These are phyloP conservation scores for Phymastichus coffea DNA, from an alignment of 1,140 invertebrate species.

Conservation along the genomic window DNA sequence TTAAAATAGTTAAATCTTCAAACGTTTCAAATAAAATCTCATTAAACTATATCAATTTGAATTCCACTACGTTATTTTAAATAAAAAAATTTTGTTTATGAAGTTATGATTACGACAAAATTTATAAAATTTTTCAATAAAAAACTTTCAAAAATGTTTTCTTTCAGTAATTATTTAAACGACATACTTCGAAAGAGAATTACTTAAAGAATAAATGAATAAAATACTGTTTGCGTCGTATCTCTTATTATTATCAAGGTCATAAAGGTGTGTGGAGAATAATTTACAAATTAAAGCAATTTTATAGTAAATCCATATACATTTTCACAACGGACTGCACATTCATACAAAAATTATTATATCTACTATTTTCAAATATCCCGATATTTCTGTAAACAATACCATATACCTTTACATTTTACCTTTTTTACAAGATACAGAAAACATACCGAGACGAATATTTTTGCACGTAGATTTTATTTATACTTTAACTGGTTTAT, in stretches of 20 bases:
- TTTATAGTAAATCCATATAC: slow-evolving; percentile 20
- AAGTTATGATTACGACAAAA: too few species aligned
- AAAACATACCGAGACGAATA: slow-evolving; percentile 14
- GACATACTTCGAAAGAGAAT: too few species aligned
- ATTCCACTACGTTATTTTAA: neutral
- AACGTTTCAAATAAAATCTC: too few species aligned
- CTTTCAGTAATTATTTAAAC: neutral
- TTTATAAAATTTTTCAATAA: neutral
- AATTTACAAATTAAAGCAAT: slow-evolving; percentile 25
- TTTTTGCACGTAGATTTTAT: slow-evolving; percentile 6
- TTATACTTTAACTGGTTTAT: slow-evolving; percentile 14
- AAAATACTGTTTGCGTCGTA: slow-evolving; percentile 6
- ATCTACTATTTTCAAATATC: slow-evolving; percentile 20
- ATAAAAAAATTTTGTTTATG: neutral
- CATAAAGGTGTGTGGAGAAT: slow-evolving; percentile 7
- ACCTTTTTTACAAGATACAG: slow-evolving; percentile 22
- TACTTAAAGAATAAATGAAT: too few species aligned
- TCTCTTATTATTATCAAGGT: slow-evolving; percentile 5
- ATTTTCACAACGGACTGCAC: slow-evolving; percentile 18
- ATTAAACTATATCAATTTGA: neutral
- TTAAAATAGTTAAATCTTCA: too few species aligned
- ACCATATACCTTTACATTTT: slow-evolving; percentile 18
- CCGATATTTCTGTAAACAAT: slow-evolving; percentile 24
- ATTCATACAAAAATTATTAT: slow-evolving; percentile 27
- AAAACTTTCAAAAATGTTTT: slow-evolving; percentile 1